Evolutionary conservation across 2,797 vertebrate genomes (phyloP), one percentile per base, ranked within the genome.

Genomic region (Melopsittacus undulatus): DNA sequence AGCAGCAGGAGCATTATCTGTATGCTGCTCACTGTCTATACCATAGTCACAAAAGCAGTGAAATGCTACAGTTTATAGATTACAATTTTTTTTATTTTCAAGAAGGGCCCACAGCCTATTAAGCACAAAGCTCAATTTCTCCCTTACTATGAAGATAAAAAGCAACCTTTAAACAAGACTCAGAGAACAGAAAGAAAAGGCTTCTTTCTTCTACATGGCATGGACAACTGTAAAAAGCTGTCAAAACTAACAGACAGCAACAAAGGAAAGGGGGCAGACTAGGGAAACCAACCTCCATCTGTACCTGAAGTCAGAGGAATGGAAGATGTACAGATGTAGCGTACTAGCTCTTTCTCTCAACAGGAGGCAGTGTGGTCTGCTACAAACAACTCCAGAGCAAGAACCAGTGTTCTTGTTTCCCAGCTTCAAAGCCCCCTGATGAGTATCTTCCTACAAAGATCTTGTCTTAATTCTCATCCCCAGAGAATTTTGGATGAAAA

Each of bases 291-390:
- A 11, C 20, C 59, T 67, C 29, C 0, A 0, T 32, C 54, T 26
- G 13, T 26, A 76, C 34, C 29, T 29, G 2, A 22, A 86, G 36
- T 29, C 84, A 75, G 23, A 57, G 19, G 63, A 66, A 19, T 5
- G 36, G 40, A 75, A 77, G 73, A 32, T 51, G 15, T 20, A 34
- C 10, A 14, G 10, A 0, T 66, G 27, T 5, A 10, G 13, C 89
- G 94, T 48, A 77, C 21, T 80, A 70, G 19, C 94, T 85, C 77
- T 32, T 84, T 67, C 91, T 52, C 57, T 91, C 94, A 49, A 93
- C 48, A 96, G 94, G 95, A 96, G 96, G 93, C 95, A 96, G 29
- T 93, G 68, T 94, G 66, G 90, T 48, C 85, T 76, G 69, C 82
- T 78, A 13, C 51, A 92, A 85, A 79, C 10, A 36, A 9, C 72